Evolutionary conservation across 2,888 invertebrate species (phyloP), one percentile per base, ranked within the genome.

Genomic region (Gandaritis pyraliata): DNA sequence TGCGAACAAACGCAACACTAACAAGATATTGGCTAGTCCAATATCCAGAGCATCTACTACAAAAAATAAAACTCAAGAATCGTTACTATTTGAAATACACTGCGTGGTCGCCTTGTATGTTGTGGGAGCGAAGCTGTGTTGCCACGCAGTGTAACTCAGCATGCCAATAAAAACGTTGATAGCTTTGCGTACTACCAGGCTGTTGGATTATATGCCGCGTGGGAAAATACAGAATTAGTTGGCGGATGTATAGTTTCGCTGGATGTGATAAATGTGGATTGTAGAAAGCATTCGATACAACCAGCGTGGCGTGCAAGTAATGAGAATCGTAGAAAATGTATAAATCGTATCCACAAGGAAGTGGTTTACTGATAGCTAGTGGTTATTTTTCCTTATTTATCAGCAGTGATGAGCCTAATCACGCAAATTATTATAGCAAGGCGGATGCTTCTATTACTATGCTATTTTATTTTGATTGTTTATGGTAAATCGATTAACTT

Each of bases 11-110:
- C 76, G 75, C 76, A 81, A 78, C 77, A 76, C 81, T 82, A 82
- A 85, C 84, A 83, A 81, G 82, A 86, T 85, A 86, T 85, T 83
- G 86, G 77, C 76, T 78, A 70, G 78, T 78, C 76, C 79, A 80
- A 83, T 85, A 82, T 80, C 82, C 77, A 78, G 75, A 72, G 72
- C 67, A 73, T 77, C 64, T 33, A 33, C 33, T 8, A 33, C 33
- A 11, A 33, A 33, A 33, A 33, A 33, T 33, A 33, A 1, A 33
- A 10, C 10, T 8, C 5, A 33, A 33, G 10, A 7, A 8, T 33
- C 8, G 33, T 33, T 8, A 33, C 33, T 1, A 11, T 33, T 11
- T 33, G 33, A 11, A 11, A 10, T 33, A 33, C 33, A 33, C 10
- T 33, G 33, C 33, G 33, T 11, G 33, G 33, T 11, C 10, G 10